phyloP scores from a whole-genome alignment of 2,797 vertebrate species.

The Acanthornis magna region DNA sequence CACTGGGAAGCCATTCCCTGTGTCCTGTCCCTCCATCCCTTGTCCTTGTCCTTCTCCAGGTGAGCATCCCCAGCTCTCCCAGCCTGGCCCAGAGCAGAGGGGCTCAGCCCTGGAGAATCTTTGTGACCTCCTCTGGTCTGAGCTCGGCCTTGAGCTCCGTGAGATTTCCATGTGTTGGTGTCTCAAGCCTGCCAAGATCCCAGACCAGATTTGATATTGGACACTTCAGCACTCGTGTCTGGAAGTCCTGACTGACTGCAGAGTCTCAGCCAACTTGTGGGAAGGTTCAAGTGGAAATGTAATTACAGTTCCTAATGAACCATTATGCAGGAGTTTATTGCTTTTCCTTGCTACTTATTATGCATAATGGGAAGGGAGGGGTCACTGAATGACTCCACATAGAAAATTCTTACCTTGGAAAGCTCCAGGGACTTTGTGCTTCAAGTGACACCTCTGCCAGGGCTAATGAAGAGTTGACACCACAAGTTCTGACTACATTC shows the following conservation, averaged over 20 bases:
- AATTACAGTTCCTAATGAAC: slow-evolving; percentile 40
- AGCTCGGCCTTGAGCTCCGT: neutral
- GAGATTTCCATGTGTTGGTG: neutral
- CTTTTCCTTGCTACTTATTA: neutral
- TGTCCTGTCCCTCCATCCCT: neutral
- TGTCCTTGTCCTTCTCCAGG: neutral
- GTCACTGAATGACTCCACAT: neutral
- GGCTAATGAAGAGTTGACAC: slow-evolving; percentile 10
- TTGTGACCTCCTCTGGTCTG: fast-evolving
- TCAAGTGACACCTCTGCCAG: neutral
- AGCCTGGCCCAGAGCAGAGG: neutral
- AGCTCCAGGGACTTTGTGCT: neutral
- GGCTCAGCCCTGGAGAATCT: neutral
- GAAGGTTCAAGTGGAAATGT: slow-evolving; percentile 2
- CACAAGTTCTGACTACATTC: slow-evolving; percentile 31
- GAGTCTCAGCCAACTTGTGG: neutral
- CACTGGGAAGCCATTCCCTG: neutral
- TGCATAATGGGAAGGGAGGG: neutral
- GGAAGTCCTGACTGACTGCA: neutral
- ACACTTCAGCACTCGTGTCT: neutral
- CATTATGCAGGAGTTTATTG: neutral
- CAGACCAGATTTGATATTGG: neutral
- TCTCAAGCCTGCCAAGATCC: too few species aligned
- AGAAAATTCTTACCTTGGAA: neutral
- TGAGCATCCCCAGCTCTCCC: neutral